These are phyloP conservation scores for Panthera leo DNA, from an alignment of 2,113 vertebrate genomes.

Conservation along the genomic window DNA sequence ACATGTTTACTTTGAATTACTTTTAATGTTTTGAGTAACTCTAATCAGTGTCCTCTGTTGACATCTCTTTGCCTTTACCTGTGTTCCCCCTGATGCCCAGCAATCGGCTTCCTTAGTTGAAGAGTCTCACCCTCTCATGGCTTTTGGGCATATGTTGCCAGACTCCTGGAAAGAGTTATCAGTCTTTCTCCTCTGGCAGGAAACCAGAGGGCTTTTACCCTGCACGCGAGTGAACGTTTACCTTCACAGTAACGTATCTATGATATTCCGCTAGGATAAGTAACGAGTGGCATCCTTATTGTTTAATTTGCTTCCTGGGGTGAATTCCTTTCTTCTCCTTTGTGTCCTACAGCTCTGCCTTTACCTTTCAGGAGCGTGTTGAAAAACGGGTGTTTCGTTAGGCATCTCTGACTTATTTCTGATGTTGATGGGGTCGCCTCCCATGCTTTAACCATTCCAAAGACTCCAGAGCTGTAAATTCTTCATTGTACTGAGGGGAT, in stretches of 20 bases:
- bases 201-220: background rate
- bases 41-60: fast-evolving
- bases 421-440: fast-evolving
- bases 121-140: fast-evolving
- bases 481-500: background rate
- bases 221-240: fast-evolving
- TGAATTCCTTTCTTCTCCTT: too few relatives aligned
- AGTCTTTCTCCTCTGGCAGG: background rate
- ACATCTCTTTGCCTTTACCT: fast-evolving
- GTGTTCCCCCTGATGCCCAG: fast-evolving
- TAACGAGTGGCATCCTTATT: fast-evolving
- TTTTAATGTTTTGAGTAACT: background rate
- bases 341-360: background rate
- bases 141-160: fast-evolving
- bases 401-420: background rate
- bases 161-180: background rate
- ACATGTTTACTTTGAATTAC: fast-evolving
- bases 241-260: too few relatives aligned
- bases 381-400: fast-evolving
- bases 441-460: fast-evolving
- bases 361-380: background rate
- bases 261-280: fast-evolving
- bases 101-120: background rate
- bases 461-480: fast-evolving
- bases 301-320: background rate